Evolutionary conservation across 2,888 invertebrate genomes (phyloP), one percentile per base, ranked within the genome.

Genomic region (Leucania comma): DNA sequence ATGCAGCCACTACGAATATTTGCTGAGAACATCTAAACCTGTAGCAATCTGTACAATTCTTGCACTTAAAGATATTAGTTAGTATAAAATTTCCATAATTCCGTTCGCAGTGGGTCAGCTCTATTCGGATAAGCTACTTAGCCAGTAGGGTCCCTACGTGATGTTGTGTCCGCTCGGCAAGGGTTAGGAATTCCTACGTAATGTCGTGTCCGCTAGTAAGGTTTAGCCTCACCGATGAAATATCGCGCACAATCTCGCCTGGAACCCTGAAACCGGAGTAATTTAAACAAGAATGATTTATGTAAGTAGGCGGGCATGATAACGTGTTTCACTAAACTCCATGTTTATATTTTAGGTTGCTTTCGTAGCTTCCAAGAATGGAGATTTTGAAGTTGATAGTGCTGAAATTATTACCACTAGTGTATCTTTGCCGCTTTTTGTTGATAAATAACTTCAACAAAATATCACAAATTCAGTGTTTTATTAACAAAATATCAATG

Each of bases 251-350:
- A 78, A 82, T 82, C 75, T 82, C 69, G 71, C 70, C 61, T 65
- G 65, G 64, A 75, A 61, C 77, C 73, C 72, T 64, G 59, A 62
- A 77, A 72, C 73, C 72, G 56, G 68, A 80, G 76, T 82, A 76
- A 82, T 82, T 81, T 82, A 83, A 78, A 81, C 82, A 73, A 64
- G 54, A 74, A 81, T 83, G 83, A 83, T 83, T 83, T 83, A 83
- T 83, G 80, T 80, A 83, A 81, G 80, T 69, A 78, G 77, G 81
- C 72, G 68, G 75, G 8, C 24, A 67, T 71, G 77, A 80, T 80
- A 83, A 74, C 70, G 75, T 74, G 71, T 75, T 83, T 60, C 75
- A 79, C 75, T 79, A 64, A 77, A 70, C 53, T 70, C 75, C 58
- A 60, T 80, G 75, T 81, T 78, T 81, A 68, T 76, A 64, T 76